Conservation (phyloP, 2,113 vertebrate genomes). For the Edolisoma coerulescens region DNA sequence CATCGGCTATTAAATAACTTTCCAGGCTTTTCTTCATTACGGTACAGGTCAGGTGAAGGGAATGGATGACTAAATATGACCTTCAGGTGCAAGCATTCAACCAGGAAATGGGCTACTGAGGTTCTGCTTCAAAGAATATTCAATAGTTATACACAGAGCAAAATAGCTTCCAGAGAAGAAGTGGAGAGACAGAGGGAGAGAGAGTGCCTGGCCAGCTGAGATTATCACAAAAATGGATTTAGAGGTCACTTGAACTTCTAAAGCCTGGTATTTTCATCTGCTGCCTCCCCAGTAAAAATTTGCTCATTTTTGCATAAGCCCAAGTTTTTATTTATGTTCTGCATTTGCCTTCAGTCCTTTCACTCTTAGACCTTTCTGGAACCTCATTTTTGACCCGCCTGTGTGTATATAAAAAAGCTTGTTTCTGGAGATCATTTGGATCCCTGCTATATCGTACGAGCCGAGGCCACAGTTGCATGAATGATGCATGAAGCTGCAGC, state of each 20-base stretch:
- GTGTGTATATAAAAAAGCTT: background rate
- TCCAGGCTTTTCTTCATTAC: background rate
- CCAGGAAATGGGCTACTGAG: slow-evolving; percentile 29
- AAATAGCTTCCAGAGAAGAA: background rate
- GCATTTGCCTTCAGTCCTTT: background rate
- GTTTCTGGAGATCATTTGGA: background rate
- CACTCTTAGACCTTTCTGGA: background rate
- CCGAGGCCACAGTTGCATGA: slow-evolving; percentile 42
- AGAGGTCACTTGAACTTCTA: background rate
- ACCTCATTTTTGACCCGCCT: background rate
- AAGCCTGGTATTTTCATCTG: background rate
- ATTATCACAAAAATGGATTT: background rate
- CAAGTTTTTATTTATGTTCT: background rate
- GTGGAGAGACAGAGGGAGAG: background rate
- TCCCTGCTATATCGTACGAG: background rate
- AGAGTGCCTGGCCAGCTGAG: background rate
- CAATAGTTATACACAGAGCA: background rate
- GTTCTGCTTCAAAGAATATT: slow-evolving; percentile 45
- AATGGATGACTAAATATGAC: background rate
- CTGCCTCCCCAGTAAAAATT: background rate
- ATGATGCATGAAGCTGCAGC: slow-evolving; percentile 62
- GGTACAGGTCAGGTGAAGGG: background rate
- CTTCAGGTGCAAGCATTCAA: slow-evolving; percentile 35
- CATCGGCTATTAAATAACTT: background rate
- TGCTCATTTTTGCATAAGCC: background rate